These are phyloP conservation scores for Lycia hirtaria DNA, from an alignment of 2,888 invertebrate species.

Conservation along the genomic window DNA sequence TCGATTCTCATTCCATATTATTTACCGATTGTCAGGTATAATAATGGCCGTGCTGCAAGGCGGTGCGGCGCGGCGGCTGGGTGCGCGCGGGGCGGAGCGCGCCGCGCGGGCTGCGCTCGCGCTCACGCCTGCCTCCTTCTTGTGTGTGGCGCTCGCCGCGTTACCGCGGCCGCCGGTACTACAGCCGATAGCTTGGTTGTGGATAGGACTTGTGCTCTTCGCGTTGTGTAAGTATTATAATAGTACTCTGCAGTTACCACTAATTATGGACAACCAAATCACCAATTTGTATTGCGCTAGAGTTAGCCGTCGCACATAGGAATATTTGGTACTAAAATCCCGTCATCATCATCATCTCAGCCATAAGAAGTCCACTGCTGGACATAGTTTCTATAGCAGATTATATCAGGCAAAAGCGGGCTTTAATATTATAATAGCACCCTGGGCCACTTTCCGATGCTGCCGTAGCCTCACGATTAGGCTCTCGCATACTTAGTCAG, in stretches of 20 bases:
- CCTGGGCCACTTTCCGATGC: too few species aligned
- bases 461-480: too few species aligned
- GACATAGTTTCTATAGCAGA: too few species aligned
- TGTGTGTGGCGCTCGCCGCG: slow-evolving; percentile 92
- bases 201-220: slow-evolving; percentile 93
- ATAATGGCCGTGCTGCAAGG: slow-evolving; percentile 97
- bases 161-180: slow-evolving; percentile 60
- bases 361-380: too few species aligned
- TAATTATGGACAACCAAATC: neutral
- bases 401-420: too few species aligned
- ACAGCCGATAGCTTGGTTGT: slow-evolving; percentile 86
- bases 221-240: slow-evolving; percentile 89
- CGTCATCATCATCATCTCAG: too few species aligned
- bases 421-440: too few species aligned
- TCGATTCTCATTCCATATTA: too few species aligned
- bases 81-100: slow-evolving; percentile 88
- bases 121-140: slow-evolving; percentile 94
- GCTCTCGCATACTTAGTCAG: too few species aligned
- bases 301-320: too few species aligned
- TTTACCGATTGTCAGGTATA: slow-evolving; percentile 83
- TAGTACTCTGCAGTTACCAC: neutral
- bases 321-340: too few species aligned
- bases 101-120: slow-evolving; percentile 91
- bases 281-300: too few species aligned
- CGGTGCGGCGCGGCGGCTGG: slow-evolving; percentile 92